Evolutionary conservation across 2,888 invertebrate genomes (phyloP).

Genomic region (Calameuta filiformis): DNA sequence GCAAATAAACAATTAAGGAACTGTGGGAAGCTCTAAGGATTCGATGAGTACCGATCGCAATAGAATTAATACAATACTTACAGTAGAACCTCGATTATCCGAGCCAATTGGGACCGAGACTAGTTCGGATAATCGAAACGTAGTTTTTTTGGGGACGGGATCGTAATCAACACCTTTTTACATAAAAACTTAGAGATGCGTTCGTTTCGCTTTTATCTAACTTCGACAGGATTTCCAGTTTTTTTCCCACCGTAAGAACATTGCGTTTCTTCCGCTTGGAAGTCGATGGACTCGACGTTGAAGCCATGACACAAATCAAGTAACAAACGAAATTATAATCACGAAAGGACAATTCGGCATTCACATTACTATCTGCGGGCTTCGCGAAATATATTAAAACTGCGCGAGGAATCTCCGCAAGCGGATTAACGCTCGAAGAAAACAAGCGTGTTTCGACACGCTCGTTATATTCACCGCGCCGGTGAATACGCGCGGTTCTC

Average conservation of each 20-base stretch:
- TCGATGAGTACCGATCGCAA: too few relatives aligned
- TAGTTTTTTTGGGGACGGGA: too few relatives aligned
- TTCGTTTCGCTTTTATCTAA: conserved; percentile 19
- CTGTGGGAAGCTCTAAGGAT: too few relatives aligned
- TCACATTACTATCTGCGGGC: conserved; percentile 8
- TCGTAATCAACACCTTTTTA: too few relatives aligned
- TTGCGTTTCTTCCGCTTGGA: conserved; percentile 18
- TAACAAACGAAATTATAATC: too few relatives aligned
- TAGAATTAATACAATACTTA: too few relatives aligned
- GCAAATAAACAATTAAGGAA: too few relatives aligned
- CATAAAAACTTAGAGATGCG: conserved; percentile 2
- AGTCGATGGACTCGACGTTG: conserved; percentile 13
- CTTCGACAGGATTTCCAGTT: conserved; percentile 17
- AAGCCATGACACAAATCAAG: background rate
- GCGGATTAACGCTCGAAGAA: conserved; percentile 14
- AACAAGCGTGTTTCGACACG: conserved; percentile 13
- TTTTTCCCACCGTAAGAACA: conserved; percentile 18
- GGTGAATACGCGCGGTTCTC: conserved; percentile 8
- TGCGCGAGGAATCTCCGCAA: conserved; percentile 11
- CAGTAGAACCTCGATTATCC: too few relatives aligned
- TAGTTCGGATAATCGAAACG: too few relatives aligned
- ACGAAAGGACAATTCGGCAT: conserved; percentile 12
- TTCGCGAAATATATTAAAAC: conserved; percentile 12
- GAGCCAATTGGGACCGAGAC: too few relatives aligned
- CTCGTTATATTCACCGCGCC: conserved; percentile 4